Evolutionary conservation across 2,888 invertebrate species (phyloP), one percentile per base, ranked within the genome.

Genomic region (Leptinotarsa tumamoca): DNA sequence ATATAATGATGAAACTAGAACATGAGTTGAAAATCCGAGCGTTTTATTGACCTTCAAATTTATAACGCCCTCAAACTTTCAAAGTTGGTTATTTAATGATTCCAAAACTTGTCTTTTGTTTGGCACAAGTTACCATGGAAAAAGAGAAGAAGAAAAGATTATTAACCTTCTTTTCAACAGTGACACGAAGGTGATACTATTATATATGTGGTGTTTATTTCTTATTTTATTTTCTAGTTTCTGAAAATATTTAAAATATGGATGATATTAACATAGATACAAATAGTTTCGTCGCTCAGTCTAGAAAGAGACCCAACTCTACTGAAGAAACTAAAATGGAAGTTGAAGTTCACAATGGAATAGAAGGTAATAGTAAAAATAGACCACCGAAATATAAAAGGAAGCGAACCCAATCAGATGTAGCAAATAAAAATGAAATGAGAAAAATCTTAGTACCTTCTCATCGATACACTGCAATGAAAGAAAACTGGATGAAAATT

Each of bases 401-500:
- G 23, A 10, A 71, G 0, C 84, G 82, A 78, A 82, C 80, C 2
- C 82, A 83, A 73, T 83, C 85, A 0, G 81, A 82, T 68, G 85
- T 91, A 67, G 93, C 93, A 86, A 89, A 87, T 76, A 91, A 91
- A 87, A 90, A 90, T 58, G 91, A 92, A 81, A 90, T 93, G 86
- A 90, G 94, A 79, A 94, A 94, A 90, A 90, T 99, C 54, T 89
- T 95, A 10, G 97, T 99, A n/a, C 99, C 99, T 17, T 91, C 95
- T 5, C 96, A 99, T 87, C 94, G 99, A 87, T 97, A 96, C 85
- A 94, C 96, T 13, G 98, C 99, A 0, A 89, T 99, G 13, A 98
- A 98, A 89, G 96, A 98, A 85, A 96, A 95, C 85, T 99, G 99
- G 99, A 90, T 97, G 88, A 97, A 98, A 89, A 97, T 99, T 81